Evolutionary conservation across 2,113 vertebrate species (phyloP).

Genomic region (Laterallus jamaicensis): DNA sequence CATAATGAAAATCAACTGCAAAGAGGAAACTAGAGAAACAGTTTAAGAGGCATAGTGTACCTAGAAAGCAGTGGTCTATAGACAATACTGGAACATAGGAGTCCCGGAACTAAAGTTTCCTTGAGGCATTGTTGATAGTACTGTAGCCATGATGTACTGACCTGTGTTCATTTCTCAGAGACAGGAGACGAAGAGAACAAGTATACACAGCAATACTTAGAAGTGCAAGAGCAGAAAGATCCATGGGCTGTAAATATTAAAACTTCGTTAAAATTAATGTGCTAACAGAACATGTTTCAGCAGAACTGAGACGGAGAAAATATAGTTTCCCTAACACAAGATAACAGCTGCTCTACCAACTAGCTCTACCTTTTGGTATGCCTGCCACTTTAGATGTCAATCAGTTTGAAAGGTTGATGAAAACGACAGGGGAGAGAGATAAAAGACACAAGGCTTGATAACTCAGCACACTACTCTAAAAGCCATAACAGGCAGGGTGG

Average conservation of each 20-base stretch:
- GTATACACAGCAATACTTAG: background rate
- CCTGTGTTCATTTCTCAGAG: background rate
- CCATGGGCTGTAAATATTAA: background rate
- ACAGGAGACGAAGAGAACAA: background rate
- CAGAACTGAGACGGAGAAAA: background rate
- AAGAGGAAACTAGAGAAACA: background rate
- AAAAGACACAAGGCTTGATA: background rate
- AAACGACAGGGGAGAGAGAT: background rate
- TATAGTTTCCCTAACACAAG: background rate
- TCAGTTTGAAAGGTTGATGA: background rate
- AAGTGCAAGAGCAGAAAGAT: background rate
- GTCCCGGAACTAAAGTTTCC: background rate
- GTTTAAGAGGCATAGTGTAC: background rate
- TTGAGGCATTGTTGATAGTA: background rate
- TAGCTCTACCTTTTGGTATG: background rate
- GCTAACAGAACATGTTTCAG: background rate
- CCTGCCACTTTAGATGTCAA: background rate
- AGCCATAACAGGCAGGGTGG: background rate
- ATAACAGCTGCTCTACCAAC: background rate
- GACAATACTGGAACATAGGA: background rate
- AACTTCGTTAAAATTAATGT: background rate
- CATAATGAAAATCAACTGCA: background rate
- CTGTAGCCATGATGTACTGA: fast-evolving
- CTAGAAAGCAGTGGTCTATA: background rate
- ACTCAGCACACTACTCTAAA: background rate